Conservation (phyloP, 2,888 invertebrate genomes). For the Lithophane leautieri region DNA sequence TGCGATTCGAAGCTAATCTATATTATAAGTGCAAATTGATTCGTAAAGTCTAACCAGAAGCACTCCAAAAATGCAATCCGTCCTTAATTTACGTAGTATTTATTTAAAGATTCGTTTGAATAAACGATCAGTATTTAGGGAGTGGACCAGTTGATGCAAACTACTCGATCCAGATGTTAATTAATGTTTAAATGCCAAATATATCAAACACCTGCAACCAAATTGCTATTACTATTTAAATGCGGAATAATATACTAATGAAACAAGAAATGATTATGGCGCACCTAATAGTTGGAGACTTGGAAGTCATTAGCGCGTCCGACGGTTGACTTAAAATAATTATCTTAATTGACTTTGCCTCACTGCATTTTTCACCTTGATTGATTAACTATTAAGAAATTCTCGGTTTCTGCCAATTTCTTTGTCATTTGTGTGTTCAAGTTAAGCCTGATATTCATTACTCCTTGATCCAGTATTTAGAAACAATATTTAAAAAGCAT, state of each 20-base stretch:
- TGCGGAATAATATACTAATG: constrained; percentile 37
- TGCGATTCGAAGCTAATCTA: constrained; percentile 1
- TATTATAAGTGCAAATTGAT: constrained; percentile 11
- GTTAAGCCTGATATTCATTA: neutral
- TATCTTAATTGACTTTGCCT: constrained; percentile 48
- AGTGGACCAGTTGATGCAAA: constrained; percentile 36
- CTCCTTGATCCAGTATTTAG: neutral
- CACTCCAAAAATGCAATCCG: constrained; percentile 1
- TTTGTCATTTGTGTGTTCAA: neutral
- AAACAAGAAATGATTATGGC: constrained; percentile 30
- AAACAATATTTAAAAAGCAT: too few species aligned
- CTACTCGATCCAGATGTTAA: constrained; percentile 45
- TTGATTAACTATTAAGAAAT: constrained; percentile 38
- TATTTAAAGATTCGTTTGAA: constrained; percentile 15
- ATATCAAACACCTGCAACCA: constrained; percentile 48
- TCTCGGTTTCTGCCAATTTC: constrained; percentile 14
- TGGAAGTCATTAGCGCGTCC: constrained; percentile 52
- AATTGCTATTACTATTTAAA: constrained; percentile 43
- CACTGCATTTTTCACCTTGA: constrained; percentile 50
- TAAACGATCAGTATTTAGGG: constrained; percentile 21
- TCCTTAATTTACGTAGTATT: constrained; percentile 9
- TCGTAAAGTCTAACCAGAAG: neutral
- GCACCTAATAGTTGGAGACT: constrained; percentile 42
- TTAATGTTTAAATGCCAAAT: constrained; percentile 47
- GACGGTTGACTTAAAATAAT: constrained; percentile 40